These are phyloP conservation scores for Lepas anatifera DNA, from an alignment of 2,888 invertebrate species.

Conservation along the genomic window DNA sequence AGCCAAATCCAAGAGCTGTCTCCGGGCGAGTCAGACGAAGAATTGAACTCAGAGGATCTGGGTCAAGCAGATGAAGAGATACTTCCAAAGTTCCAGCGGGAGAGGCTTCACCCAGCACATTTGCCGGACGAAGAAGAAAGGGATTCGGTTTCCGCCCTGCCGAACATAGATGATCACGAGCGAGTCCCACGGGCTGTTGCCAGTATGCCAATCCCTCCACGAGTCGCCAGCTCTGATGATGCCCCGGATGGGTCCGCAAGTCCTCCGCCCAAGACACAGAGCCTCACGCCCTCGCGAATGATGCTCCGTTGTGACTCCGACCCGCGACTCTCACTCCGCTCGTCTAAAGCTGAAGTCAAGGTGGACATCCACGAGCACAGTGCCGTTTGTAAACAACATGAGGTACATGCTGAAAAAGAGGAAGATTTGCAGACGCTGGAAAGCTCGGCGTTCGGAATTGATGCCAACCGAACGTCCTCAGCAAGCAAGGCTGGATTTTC, in stretches of 20 bases:
- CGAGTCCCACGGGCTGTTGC: constrained; percentile 23
- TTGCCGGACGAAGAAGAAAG: constrained; percentile 31
- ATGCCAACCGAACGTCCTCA: constrained; percentile 33
- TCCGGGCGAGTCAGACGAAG: neutral
- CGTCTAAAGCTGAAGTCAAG: neutral
- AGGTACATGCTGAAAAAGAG: constrained; percentile 21
- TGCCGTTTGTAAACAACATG: neutral
- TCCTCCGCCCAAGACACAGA: neutral
- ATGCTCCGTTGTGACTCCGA: constrained; percentile 1
- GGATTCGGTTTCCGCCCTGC: constrained; percentile 29
- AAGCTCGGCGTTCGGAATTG: constrained; percentile 31
- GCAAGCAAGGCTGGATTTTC: constrained; percentile 30
- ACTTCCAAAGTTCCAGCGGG: neutral
- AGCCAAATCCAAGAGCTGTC: neutral
- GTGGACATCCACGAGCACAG: constrained; percentile 1
- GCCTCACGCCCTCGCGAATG: neutral
- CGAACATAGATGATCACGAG: constrained; percentile 32
- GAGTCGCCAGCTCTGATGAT: neutral
- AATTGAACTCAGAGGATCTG: neutral
- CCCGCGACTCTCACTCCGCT: neutral
- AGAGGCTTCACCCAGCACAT: constrained; percentile 18
- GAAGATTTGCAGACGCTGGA: constrained; percentile 32
- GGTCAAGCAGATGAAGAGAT: neutral
- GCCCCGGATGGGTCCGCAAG: neutral
- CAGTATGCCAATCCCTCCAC: neutral